phyloP scores from a whole-genome alignment of 2,888 invertebrate genomes.

The Drosophila mettleri region DNA sequence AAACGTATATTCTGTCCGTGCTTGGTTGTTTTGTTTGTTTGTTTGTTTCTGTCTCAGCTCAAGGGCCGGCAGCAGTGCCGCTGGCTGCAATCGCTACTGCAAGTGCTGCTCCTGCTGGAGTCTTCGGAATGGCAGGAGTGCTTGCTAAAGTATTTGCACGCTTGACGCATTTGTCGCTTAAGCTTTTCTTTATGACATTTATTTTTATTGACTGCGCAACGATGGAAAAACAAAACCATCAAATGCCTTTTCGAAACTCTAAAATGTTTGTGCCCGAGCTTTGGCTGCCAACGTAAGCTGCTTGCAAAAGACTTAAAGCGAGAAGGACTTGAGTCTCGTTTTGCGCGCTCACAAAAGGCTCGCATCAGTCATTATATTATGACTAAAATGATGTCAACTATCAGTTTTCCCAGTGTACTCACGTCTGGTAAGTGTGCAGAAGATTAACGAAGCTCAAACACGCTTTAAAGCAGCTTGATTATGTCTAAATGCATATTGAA shows the following conservation, averaged over 20 bases:
- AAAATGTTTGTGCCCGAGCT: slow-evolving; percentile 51
- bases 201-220: slow-evolving; percentile 73
- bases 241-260: slow-evolving; percentile 48
- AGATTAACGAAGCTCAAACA: not conserved
- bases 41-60: slow-evolving; percentile 51
- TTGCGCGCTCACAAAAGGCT: not conserved
- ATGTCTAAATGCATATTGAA: too few species aligned
- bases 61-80: slow-evolving; percentile 33
- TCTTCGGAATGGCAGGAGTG: slow-evolving; percentile 5
- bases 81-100: slow-evolving; percentile 6
- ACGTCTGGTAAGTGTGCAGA: slow-evolving; percentile 33
- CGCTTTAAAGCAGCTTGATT: not conserved
- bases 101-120: not conserved
- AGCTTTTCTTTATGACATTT: slow-evolving; percentile 77
- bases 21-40: slow-evolving; percentile 20
- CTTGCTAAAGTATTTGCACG: slow-evolving; percentile 38
- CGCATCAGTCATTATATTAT: slow-evolving; percentile 15
- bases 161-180: slow-evolving; percentile 60
- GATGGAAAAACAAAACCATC: slow-evolving; percentile 40
- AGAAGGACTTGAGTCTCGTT: slow-evolving; percentile 19
- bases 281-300: slow-evolving; percentile 39
- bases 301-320: slow-evolving; percentile 61
- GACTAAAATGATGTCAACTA: slow-evolving; percentile 4
- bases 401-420: slow-evolving; percentile 3
- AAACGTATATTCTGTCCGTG: slow-evolving; percentile 8